A percentile compares a stretch with the other conserved stretches of the same genome.
phyloP scores from a whole-genome alignment of 2,113 vertebrate genomes.

The Caranx ignobilis region DNA sequence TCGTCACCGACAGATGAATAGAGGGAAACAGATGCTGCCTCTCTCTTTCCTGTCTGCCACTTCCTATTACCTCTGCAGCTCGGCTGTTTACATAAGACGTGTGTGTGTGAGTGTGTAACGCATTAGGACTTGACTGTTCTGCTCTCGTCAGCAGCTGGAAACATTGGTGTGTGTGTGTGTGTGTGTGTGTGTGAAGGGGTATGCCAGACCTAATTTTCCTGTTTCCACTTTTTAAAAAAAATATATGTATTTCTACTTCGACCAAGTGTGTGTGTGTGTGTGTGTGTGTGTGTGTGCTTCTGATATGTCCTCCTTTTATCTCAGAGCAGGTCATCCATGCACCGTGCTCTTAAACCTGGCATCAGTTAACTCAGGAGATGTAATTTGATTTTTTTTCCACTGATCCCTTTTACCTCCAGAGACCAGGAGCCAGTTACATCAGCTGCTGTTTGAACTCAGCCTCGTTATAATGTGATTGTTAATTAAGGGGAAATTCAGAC shows the following conservation, averaged over 20 bases:
- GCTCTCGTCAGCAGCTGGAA: conserved; percentile 9
- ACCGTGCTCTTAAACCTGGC: neutral
- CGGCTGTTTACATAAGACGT: neutral
- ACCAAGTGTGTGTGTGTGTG: neutral
- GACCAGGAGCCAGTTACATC: neutral
- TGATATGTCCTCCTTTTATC: neutral
- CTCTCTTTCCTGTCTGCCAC: conserved; percentile 62
- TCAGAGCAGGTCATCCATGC: neutral
- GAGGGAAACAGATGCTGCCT: conserved; percentile 78
- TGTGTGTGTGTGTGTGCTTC: neutral
- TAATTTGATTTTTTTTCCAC: neutral
- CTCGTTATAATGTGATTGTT: neutral
- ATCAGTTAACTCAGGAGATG: neutral
- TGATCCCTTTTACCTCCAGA: neutral
- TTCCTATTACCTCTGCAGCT: conserved; percentile 39
- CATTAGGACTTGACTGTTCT: conserved; percentile 26
- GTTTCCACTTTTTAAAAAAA: conserved; percentile 9
- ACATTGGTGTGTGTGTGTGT: conserved; percentile 6
- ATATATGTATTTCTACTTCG: neutral
- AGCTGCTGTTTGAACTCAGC: neutral
- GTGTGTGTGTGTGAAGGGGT: conserved; percentile 1
- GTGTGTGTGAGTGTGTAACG: neutral
- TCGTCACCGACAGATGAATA: conserved; percentile 60
- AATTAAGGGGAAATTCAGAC: neutral
- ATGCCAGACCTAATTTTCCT: neutral